Base-by-base conservation (phyloP, 2,888 invertebrate genomes). In the Nemurella pictetii region DNA sequence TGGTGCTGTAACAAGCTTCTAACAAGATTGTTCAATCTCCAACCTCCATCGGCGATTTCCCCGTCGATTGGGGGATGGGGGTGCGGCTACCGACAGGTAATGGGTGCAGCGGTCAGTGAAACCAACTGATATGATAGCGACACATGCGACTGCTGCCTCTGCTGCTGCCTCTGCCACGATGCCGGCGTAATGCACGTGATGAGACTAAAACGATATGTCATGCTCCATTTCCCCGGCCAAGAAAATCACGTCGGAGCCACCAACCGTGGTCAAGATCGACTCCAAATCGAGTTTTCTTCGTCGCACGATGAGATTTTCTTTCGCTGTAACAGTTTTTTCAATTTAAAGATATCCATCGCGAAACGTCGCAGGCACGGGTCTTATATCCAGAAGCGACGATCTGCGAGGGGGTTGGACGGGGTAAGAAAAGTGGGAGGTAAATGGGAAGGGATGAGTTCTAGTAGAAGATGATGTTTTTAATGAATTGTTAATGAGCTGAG, bases 401-500 rank as follows among this genome's bases (percentile, higher is more conserved):
- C 55, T 55, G 2, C 32, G 55, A 55, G 20, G 55, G 55, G 55
- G 55, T 55, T 55, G 55, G 15, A 7, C 20, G 32, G 25, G 73
- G 25, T 3, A 25, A 75, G 75, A 27, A 75, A 28, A 75, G 75
- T n/a, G 26, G 75, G 78, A 29, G 28, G 28, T 78, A 78, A 78
- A n/a, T n/a, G n/a, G 78, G 28, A 78, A 74, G 74, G 30, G 78
- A n/a, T 78, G 78, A 78, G 29, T n/a, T 28, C 28, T 27, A 9
- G 78, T 7, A 78, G 78, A 78, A 78, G 78, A 78, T 78, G 78
- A 78, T 78, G 78, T 78, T 78, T 78, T 78, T 78, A 78, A 78
- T 78, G 78, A 78, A 78, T 78, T 82, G 82, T 36, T 82, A 82
- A 82, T 82, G 82, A 82, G 72, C 55, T 82, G 82, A 82, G 55